phyloP scores from a whole-genome alignment of 2,888 invertebrate species.

The Lycophotia porphyrea region DNA sequence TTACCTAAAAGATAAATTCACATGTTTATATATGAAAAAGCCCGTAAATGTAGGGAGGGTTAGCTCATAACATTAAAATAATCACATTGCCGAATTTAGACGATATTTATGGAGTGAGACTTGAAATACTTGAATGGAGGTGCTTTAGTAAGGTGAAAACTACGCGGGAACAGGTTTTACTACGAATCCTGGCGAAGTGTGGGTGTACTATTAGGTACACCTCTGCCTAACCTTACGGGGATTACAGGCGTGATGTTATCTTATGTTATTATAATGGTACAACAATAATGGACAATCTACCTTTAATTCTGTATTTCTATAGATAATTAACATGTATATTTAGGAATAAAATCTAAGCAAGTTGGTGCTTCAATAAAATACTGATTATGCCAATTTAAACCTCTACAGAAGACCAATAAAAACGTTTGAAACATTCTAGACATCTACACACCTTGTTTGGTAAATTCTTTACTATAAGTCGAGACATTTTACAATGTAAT shows the following conservation, averaged over 20 bases:
- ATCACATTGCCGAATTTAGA: background rate
- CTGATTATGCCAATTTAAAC: background rate
- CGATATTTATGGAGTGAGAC: background rate
- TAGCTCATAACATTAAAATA: background rate
- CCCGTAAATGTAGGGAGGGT: background rate
- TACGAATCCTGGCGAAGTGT: too few species aligned
- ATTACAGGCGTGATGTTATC: too few species aligned
- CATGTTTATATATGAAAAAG: background rate
- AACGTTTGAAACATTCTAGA: background rate
- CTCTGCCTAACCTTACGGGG: too few species aligned
- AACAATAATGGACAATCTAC: background rate
- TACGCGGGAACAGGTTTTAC: background rate
- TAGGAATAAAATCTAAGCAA: background rate
- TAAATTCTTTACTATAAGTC: slow-evolving; percentile 97
- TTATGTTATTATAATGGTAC: slow-evolving; percentile 3
- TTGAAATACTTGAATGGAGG: background rate
- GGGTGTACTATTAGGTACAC: too few species aligned
- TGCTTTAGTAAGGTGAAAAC: background rate
- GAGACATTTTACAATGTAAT: slow-evolving; percentile 91
- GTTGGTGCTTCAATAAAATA: background rate
- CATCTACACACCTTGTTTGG: slow-evolving; percentile 94
- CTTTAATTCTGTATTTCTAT: background rate
- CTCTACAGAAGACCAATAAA: background rate
- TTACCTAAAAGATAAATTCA: slow-evolving; percentile 91
- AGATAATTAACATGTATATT: too few species aligned